Base-by-base conservation (phyloP, 2,888 invertebrate species). In the Hecatera dysodea region DNA sequence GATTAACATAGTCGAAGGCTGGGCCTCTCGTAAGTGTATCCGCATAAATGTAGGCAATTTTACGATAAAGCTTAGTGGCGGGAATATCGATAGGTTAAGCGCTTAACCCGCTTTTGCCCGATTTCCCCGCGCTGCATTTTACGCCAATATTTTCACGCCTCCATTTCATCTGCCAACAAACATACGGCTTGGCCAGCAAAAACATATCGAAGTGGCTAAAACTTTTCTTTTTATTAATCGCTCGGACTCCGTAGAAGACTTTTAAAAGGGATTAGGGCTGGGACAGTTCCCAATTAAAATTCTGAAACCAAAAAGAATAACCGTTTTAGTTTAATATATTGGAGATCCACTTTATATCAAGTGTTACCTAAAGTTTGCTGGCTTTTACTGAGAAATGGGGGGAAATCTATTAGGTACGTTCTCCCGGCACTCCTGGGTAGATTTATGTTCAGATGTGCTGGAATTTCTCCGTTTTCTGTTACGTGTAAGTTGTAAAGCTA, bases 361-460 rank as follows among this genome's bases (percentile, higher is more conserved):
- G 73, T 61, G 69, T 71, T 71, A 61, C 67, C 62, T 66, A 73
- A 73, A 73, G 42, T 73, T 80, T 63, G 61, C 65, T 64, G 64
- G 67, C 68, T 67, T 72, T 72, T 56, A 62, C 62, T 70, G 69
- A 73, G 62, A 62, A 65, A 74, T 70, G 57, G 64, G 12, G 56
- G 60, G 50, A 76, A 84, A 83, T 78, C 72, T 85, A 79, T 81
- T 79, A 77, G 69, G 64, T 53, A 70, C 69, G 55, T 66, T 60
- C 52, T 72, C 65, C 59, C 62, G 53, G 52, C 59, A 65, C 57
- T 80, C 44, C 24, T 76, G 33, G 50, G 19, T 60, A 81, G 79
- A 84, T 84, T 83, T 83, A 83, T 81, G 55, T 36, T 59, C 24
- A 36, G 42, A 77, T 75, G 76, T 79, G 76, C 67, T 61, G 66